A percentile compares a stretch with the other conserved stretches of the same genome.
phyloP scores from a whole-genome alignment of 2,797 vertebrate genomes.

The Enteromius mattozi region DNA sequence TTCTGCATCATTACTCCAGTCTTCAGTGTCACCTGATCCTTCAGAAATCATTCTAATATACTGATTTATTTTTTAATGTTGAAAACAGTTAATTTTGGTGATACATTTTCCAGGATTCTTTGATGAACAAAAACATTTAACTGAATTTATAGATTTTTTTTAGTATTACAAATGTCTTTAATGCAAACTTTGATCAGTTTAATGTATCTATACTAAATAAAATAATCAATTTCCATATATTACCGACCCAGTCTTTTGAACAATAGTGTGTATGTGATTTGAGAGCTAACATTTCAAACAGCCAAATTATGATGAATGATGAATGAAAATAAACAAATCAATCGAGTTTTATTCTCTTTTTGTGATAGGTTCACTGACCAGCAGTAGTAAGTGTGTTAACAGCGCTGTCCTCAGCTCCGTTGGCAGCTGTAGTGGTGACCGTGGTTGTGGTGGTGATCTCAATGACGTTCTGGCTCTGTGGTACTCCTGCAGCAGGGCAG shows the following conservation, averaged over 20 bases:
- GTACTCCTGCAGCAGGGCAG: constrained; percentile 71
- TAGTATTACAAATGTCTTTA: background rate
- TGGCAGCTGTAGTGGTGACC: background rate
- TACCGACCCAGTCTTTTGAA: too few species aligned
- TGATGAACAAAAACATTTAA: background rate
- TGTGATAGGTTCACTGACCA: constrained; percentile 67
- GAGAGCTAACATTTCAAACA: background rate
- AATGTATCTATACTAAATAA: background rate
- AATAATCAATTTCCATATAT: too few species aligned
- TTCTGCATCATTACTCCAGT: background rate
- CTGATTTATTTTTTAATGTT: background rate
- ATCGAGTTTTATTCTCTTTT: too few species aligned
- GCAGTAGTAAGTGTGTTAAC: constrained; percentile 32
- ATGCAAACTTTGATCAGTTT: background rate
- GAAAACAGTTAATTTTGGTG: background rate
- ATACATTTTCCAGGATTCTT: background rate
- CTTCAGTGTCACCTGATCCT: background rate
- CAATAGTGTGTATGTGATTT: background rate
- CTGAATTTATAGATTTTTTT: background rate
- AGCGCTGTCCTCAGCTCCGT: background rate
- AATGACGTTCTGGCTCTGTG: constrained; percentile 76
- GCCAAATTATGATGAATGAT: background rate
- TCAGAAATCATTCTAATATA: background rate
- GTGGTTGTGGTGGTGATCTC: constrained; percentile 75
- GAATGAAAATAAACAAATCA: too few species aligned